Conservation (phyloP, 2,797 vertebrate species). For the Danionella dracula region DNA sequence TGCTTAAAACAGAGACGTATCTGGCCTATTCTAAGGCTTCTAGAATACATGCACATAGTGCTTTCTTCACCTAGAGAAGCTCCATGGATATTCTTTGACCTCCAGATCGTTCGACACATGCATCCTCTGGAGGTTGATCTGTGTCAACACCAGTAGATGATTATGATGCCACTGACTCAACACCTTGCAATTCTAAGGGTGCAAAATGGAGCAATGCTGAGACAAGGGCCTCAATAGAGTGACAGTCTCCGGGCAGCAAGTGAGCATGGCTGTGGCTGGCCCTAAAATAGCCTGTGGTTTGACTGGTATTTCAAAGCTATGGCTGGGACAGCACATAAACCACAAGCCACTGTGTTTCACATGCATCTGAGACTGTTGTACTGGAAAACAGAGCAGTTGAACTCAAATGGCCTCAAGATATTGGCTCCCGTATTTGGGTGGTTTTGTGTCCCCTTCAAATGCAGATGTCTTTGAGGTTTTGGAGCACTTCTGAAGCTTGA, state of each 20-base stretch:
- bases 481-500: neutral
- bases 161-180: constrained; percentile 43
- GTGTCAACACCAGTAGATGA: constrained; percentile 15
- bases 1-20: neutral
- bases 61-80: neutral
- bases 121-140: constrained; percentile 12
- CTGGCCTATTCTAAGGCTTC: neutral
- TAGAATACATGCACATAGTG: neutral
- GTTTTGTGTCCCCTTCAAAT: constrained; percentile 25
- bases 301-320: constrained; percentile 60
- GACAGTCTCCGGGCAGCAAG: constrained; percentile 41
- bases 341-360: constrained; percentile 42
- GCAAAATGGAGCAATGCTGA: constrained; percentile 36
- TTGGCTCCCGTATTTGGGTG: constrained; percentile 21
- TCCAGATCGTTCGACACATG: neutral
- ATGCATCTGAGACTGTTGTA: constrained; percentile 46
- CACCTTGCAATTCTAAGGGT: constrained; percentile 55
- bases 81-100: neutral
- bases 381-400: constrained; percentile 38
- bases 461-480: neutral
- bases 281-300: constrained; percentile 63
- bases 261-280: constrained; percentile 49
- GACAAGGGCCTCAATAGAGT: constrained; percentile 38
- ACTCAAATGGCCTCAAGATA: constrained; percentile 26
- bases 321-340: constrained; percentile 54